phyloP scores from a whole-genome alignment of 2,113 vertebrate genomes.

The Morphnarchus princeps region DNA sequence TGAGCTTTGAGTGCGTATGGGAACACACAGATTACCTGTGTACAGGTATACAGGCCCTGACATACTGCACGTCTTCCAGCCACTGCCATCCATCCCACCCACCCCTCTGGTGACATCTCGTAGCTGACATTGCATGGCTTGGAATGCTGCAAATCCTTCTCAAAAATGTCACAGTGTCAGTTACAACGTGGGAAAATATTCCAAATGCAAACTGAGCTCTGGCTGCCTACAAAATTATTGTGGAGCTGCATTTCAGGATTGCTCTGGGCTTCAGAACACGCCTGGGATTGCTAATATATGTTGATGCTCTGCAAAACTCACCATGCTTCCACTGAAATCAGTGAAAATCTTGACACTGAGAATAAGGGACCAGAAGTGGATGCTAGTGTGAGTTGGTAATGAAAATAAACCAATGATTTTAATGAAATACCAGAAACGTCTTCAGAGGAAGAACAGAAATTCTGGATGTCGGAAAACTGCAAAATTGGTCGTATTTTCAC shows the following conservation, averaged over 20 bases:
- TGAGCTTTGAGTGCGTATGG: not conserved
- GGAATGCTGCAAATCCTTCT: not conserved
- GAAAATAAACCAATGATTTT: not conserved
- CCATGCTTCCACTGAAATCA: not conserved
- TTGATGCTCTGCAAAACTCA: not conserved
- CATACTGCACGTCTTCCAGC: not conserved
- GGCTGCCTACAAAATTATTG: not conserved
- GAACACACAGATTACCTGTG: not conserved
- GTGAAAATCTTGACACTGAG: not conserved
- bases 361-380: not conserved
- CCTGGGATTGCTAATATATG: not conserved
- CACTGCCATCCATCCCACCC: not conserved
- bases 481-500: not conserved
- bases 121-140: not conserved
- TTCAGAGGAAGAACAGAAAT: not conserved
- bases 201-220: not conserved
- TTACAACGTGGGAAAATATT: not conserved
- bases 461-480: not conserved
- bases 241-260: not conserved
- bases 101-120: not conserved
- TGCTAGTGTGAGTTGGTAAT: not conserved
- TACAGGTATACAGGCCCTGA: not conserved
- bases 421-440: not conserved
- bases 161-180: fast-evolving
- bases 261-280: not conserved